Conservation (phyloP, 2,888 invertebrate species). For the Conomelus anceps region DNA sequence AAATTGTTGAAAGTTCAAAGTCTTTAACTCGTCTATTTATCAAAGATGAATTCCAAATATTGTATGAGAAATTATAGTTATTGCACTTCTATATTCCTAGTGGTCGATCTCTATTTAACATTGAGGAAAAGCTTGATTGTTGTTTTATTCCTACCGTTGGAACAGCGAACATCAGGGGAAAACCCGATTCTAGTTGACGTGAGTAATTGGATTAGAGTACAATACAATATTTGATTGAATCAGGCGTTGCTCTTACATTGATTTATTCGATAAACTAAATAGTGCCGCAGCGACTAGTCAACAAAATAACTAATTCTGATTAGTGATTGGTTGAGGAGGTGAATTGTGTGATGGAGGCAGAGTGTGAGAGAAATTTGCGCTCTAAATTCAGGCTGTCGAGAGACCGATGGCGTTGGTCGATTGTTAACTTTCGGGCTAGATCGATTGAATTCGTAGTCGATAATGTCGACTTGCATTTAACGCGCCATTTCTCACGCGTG, state of each 20-base stretch:
- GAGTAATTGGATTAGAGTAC: neutral
- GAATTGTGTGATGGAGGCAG: neutral
- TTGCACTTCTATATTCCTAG: neutral
- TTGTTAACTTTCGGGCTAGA: neutral
- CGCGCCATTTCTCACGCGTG: neutral
- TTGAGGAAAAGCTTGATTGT: neutral
- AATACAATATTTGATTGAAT: neutral
- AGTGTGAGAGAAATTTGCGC: neutral
- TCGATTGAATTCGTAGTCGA: neutral
- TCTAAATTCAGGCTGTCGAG: neutral
- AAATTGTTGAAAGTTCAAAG: too few relatives aligned
- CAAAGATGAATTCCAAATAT: too few relatives aligned
- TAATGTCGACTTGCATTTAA: neutral
- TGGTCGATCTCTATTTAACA: neutral
- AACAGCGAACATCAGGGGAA: neutral
- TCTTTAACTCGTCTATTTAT: too few relatives aligned
- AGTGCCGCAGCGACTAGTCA: neutral
- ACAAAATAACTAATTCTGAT: neutral
- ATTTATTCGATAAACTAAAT: neutral
- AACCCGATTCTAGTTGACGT: neutral
- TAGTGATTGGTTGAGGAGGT: neutral
- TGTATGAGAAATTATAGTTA: too few relatives aligned
- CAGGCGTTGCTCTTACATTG: neutral
- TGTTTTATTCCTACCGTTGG: neutral
- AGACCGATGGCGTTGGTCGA: too few relatives aligned